Percentiles rank a stretch among this genome's conserved stretches.
phyloP scores from a whole-genome alignment of 2,113 vertebrate genomes.

The Pedionomus torquatus region DNA sequence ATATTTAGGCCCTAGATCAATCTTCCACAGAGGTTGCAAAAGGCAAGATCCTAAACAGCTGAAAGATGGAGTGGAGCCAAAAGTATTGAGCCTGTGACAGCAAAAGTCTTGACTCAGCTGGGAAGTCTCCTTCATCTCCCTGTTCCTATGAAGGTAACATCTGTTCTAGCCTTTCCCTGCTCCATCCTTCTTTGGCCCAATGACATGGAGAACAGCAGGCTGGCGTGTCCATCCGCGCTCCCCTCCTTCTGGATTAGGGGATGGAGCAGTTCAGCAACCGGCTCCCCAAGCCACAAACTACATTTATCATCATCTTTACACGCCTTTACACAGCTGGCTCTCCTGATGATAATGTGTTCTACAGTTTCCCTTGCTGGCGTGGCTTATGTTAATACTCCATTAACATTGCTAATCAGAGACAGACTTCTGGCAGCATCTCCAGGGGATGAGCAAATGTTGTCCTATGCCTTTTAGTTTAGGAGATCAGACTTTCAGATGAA shows the following conservation, averaged over 20 bases:
- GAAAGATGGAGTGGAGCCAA: not conserved
- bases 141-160: not conserved
- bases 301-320: constrained; percentile 62
- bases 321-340: constrained; percentile 61
- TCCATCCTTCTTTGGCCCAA: not conserved
- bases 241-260: not conserved
- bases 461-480: constrained; percentile 62
- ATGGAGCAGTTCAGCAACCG: constrained; percentile 5
- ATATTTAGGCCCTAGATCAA: not conserved
- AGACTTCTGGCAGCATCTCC: constrained; percentile 67
- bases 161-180: not conserved
- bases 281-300: constrained; percentile 22
- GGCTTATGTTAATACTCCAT: constrained; percentile 68
- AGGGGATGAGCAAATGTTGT: constrained; percentile 66
- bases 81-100: not conserved
- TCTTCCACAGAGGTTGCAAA: not conserved
- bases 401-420: constrained; percentile 71
- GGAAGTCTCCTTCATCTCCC: not conserved
- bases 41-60: not conserved
- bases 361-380: constrained; percentile 64
- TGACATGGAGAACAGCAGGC: not conserved
- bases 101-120: not conserved
- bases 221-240: not conserved
- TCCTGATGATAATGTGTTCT: constrained; percentile 65
- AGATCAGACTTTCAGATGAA: constrained; percentile 67